Percentiles rank a stretch among this genome's conserved stretches.
Conservation (phyloP, 2,888 invertebrate species). For the Aelia acuminata region DNA sequence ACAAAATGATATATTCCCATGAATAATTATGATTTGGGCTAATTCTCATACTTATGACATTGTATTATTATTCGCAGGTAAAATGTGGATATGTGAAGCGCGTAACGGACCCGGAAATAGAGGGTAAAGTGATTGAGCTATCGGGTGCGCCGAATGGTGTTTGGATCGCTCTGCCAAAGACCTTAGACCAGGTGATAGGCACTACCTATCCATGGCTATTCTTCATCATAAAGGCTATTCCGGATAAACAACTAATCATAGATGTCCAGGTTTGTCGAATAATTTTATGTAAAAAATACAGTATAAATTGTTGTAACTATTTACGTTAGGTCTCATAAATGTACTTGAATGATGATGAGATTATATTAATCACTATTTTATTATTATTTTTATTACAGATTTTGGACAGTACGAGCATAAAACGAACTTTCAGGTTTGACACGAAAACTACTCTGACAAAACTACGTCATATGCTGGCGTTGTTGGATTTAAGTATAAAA, state of each 20-base stretch:
- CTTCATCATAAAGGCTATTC: constrained; percentile 20
- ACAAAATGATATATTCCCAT: not conserved
- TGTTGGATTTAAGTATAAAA: not conserved
- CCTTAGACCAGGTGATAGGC: not conserved
- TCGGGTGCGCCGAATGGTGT: not conserved
- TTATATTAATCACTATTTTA: no score
- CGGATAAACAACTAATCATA: not conserved
- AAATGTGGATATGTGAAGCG: constrained; percentile 29
- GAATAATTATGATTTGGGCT: not conserved
- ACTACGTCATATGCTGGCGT: not conserved
- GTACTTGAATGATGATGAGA: no score
- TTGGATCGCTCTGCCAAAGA: not conserved
- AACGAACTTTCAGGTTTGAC: constrained; percentile 17
- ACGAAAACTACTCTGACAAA: constrained; percentile 1
- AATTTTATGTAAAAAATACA: not conserved
- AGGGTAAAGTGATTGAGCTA: constrained; percentile 12
- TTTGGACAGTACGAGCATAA: not conserved
- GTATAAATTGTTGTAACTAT: no score
- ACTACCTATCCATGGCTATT: not conserved
- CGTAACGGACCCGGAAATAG: not conserved
- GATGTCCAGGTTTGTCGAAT: not conserved
- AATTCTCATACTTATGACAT: no score
- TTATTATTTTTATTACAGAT: not conserved
- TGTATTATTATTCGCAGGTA: not conserved
- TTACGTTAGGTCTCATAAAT: no score